Conservation (phyloP, 2,797 vertebrate genomes). For the Crenichthys baileyi region DNA sequence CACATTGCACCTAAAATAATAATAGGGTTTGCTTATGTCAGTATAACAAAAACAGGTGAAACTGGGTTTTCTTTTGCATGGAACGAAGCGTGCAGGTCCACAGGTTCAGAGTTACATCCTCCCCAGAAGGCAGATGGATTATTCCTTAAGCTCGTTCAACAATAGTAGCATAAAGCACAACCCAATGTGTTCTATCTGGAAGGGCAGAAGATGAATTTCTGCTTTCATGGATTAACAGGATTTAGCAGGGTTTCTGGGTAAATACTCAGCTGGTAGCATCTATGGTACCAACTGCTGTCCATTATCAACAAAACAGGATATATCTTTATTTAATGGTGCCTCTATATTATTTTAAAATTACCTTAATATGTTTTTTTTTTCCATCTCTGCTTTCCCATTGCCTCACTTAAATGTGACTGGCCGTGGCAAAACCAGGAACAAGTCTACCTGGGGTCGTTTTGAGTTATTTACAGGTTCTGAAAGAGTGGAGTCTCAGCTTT, state of each 20-base stretch:
- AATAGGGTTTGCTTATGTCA: constrained; percentile 44
- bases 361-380: not conserved
- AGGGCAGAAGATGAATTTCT: constrained; percentile 55
- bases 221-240: constrained; percentile 57
- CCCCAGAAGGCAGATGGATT: constrained; percentile 48
- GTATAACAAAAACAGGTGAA: constrained; percentile 45
- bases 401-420: constrained; percentile 11
- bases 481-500: no score
- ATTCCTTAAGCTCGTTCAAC: constrained; percentile 35
- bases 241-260: constrained; percentile 41
- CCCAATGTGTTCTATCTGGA: constrained; percentile 47
- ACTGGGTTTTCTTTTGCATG: constrained; percentile 46
- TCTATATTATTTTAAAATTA: not conserved
- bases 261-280: constrained; percentile 40
- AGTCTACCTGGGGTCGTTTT: no score
- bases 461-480: no score
- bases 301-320: constrained; percentile 15
- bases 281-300: constrained; percentile 21
- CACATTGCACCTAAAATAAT: constrained; percentile 32
- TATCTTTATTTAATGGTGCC: not conserved
- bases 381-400: not conserved
- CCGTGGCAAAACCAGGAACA: no score
- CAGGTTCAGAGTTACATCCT: constrained; percentile 40
- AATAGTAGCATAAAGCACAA: constrained; percentile 38
- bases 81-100: constrained; percentile 27